These are phyloP conservation scores for Aelia acuminata DNA, from an alignment of 2,888 invertebrate genomes.

Conservation along the genomic window DNA sequence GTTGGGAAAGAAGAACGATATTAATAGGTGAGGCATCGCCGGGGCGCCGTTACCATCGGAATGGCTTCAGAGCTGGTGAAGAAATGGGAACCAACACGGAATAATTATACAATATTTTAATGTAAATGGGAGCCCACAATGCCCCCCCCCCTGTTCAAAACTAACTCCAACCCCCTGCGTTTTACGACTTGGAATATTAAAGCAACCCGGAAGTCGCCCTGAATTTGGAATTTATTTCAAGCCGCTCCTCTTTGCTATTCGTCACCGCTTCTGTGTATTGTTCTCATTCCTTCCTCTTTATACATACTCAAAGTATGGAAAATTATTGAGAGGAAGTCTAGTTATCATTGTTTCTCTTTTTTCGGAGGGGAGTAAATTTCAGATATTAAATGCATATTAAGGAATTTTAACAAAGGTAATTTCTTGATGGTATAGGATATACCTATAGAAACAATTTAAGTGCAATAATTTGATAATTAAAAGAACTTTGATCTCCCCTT, in stretches of 20 bases:
- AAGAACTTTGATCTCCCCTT: too few species aligned
- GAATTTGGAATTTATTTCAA: slow-evolving; percentile 16
- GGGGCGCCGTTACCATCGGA: neutral
- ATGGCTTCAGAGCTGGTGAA: neutral
- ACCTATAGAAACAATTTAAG: too few species aligned
- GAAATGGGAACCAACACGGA: neutral
- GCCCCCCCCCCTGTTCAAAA: slow-evolving; percentile 24
- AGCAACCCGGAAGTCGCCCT: neutral
- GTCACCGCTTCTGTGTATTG: neutral
- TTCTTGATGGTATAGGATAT: too few species aligned
- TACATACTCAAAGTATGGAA: neutral
- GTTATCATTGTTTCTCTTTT: too few species aligned
- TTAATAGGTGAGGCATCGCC: slow-evolving; percentile 24
- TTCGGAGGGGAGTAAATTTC: too few species aligned
- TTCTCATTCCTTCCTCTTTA: neutral
- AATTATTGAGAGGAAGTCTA: too few species aligned
- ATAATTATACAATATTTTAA: slow-evolving; percentile 50
- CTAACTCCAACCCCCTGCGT: slow-evolving; percentile 27
- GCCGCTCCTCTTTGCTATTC: neutral
- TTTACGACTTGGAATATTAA: slow-evolving; percentile 36
- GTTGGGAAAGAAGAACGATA: neutral
- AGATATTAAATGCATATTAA: too few species aligned
- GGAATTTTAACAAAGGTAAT: too few species aligned
- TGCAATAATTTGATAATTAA: too few species aligned
- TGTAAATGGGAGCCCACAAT: slow-evolving; percentile 8